phyloP scores from a whole-genome alignment of 2,113 vertebrate species.

The Megaceryle maxima region DNA sequence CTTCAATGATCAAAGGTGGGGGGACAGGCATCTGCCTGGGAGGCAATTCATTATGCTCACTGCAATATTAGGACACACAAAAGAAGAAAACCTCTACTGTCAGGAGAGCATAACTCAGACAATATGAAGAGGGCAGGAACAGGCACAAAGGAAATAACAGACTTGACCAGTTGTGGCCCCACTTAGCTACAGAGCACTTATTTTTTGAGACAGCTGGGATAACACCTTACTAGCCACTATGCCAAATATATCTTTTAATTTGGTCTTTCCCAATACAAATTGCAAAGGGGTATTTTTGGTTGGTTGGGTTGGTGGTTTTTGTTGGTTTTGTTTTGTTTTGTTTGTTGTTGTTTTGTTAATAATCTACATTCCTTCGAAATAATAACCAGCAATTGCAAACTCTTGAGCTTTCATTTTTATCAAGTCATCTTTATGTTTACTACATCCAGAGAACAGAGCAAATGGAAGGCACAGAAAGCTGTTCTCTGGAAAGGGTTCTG shows the following conservation, averaged over 20 bases:
- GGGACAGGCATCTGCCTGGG: neutral
- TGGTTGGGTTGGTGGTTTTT: too few relatives aligned
- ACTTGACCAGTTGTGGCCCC: fast-evolving
- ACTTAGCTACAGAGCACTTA: neutral
- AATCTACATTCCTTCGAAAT: neutral
- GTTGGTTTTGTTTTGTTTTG: neutral
- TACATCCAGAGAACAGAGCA: neutral
- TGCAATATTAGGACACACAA: neutral
- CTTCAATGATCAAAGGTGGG: neutral
- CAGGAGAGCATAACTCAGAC: neutral
- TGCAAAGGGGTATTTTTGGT: neutral
- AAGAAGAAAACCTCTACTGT: neutral
- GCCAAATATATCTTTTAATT: neutral
- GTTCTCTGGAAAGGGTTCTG: neutral
- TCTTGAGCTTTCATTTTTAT: neutral
- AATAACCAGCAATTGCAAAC: neutral
- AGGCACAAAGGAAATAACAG: fast-evolving
- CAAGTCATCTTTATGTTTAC: neutral
- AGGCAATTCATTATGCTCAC: neutral
- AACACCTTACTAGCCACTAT: neutral
- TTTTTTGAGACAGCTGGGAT: neutral
- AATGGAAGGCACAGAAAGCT: neutral
- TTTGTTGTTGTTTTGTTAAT: too few relatives aligned
- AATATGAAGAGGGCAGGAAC: fast-evolving
- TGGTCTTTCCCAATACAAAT: neutral